A percentile compares a stretch with the other conserved stretches of the same genome.
These are phyloP conservation scores for Stegophylla sp. DNA, from an alignment of 2,888 invertebrate genomes.

Conservation along the genomic window DNA sequence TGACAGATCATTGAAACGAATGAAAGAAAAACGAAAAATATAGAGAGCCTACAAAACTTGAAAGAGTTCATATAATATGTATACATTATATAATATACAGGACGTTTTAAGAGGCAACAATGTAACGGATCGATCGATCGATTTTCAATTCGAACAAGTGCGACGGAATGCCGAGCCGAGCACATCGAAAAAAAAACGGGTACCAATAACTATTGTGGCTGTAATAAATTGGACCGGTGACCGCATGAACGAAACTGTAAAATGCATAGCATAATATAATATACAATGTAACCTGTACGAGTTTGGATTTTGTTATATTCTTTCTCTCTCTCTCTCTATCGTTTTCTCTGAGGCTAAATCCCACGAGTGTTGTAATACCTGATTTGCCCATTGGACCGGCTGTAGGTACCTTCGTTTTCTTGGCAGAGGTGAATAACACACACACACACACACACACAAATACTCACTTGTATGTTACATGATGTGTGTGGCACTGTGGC, in stretches of 20 bases:
- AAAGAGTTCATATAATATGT: conserved; percentile 42
- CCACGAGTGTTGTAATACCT: conserved; percentile 48
- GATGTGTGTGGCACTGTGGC: not conserved
- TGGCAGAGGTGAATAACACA: conserved; percentile 46
- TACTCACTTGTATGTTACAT: not conserved
- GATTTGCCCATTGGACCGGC: conserved; percentile 41
- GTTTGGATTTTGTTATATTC: conserved; percentile 20
- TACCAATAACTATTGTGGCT: conserved; percentile 33
- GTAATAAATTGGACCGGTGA: conserved; percentile 33
- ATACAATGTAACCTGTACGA: conserved; percentile 23
- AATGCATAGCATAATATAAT: conserved; percentile 40
- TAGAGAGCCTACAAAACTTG: not conserved
- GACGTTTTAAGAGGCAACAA: conserved; percentile 26
- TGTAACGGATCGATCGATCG: conserved; percentile 39
- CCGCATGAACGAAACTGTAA: conserved; percentile 50
- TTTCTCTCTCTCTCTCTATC: conserved; percentile 43
- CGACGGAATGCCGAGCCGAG: conserved; percentile 38
- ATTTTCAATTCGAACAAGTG: conserved; percentile 33
- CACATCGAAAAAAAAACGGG: conserved; percentile 25
- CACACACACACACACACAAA: not conserved
- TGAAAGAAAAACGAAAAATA: not conserved
- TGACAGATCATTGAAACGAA: conserved; percentile 27
- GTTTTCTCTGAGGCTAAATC: conserved; percentile 35
- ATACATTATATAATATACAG: not conserved
- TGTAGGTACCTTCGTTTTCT: conserved; percentile 44